Percentiles rank a stretch among this genome's conserved stretches.
Evolutionary conservation across 1,140 invertebrate species (phyloP).

Genomic region (Achroia grisella): DNA sequence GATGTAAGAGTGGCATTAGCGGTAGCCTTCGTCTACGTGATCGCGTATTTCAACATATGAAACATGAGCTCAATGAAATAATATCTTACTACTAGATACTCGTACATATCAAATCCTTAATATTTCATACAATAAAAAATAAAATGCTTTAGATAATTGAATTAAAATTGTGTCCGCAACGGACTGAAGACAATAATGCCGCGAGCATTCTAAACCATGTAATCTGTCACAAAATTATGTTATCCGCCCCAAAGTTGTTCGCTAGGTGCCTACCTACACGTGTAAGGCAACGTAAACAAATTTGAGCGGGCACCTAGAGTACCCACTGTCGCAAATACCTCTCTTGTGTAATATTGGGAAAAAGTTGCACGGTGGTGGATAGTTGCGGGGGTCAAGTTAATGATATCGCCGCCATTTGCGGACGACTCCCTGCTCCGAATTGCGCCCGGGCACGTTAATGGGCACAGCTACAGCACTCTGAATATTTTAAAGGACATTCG

Average conservation of each 20-base stretch:
- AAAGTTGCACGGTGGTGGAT: conserved; percentile 60
- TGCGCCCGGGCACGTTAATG: conserved; percentile 68
- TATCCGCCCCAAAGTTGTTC: conserved; percentile 1
- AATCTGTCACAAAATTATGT: conserved; percentile 9
- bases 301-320: conserved; percentile 9
- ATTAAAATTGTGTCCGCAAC: no score
- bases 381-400: conserved; percentile 70
- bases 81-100: no score
- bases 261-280: conserved; percentile 12
- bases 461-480: conserved; percentile 62
- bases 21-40: no score
- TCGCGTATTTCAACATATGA: no score
- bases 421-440: conserved; percentile 60
- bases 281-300: conserved; percentile 18
- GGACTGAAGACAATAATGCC: conserved; percentile 2
- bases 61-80: no score
- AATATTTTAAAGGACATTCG: conserved; percentile 73
- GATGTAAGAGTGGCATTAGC: no score
- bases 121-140: no score
- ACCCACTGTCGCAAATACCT: conserved; percentile 35
- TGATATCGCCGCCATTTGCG: conserved; percentile 69
- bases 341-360: conserved; percentile 63
- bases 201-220: neutral
- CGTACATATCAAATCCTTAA: no score
- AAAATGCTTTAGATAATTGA: no score